Base-by-base conservation (phyloP, 1,140 invertebrate species). In the Solen grandis region DNA sequence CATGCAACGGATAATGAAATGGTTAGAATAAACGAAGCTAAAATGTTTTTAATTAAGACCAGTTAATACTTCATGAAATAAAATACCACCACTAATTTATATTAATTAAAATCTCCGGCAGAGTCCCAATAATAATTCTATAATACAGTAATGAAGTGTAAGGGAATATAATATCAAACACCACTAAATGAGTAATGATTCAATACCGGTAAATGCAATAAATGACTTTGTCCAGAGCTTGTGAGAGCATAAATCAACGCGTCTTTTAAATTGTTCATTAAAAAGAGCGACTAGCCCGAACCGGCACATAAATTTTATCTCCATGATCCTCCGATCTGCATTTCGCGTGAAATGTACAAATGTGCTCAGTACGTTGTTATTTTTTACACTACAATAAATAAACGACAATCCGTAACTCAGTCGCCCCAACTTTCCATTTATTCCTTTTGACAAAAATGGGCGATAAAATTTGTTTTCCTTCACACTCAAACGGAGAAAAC, bases 401-500 rank as follows among this genome's bases (percentile, higher is more conserved):
- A 35, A 31, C 54, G 27, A 38, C n/a, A 54, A 78, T 78, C 75
- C 14, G 63, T 68, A 68, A 69, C 62, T 59, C 41, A 29, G 50
- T 33, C 54, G 35, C 1, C n/a, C 25, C 63, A 50, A 27, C 50
- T 57, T 78, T 62, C 54, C 63, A 78, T 78, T 78, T 69, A 68
- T 78, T 27, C 35, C 41, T 14, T 68, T 68, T 78, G 75, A 78
- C 75, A 78, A 78, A 78, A 69, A 78, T 78, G 75, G 75, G 75
- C 75, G 75, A 78, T 78, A 78, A 78, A 78, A 78, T 78, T 78
- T 69, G 75, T 78, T 68, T 78, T 68, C 65, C 52, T 69, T 78
- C 75, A 78, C 65, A 65, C 46, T 55, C 75, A 33, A 41, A 25
- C 38, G 65, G 65, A 41, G 41, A 59, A 78, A 69, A 78, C 75